Base-by-base conservation (phyloP, 2,888 invertebrate species). In the Leptinotarsa tumamoca region DNA sequence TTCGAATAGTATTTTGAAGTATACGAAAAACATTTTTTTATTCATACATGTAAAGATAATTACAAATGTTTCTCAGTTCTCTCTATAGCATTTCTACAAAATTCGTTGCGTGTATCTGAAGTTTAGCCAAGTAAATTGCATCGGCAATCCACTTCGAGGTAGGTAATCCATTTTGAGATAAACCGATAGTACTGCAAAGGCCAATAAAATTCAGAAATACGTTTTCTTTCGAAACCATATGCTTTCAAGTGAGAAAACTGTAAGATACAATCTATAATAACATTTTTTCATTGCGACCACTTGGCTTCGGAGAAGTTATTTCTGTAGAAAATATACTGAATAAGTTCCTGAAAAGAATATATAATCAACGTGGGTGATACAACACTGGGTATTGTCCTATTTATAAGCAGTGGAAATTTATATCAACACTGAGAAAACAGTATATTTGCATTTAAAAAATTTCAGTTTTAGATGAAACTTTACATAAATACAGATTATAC, bases 91-190 rank as follows among this genome's bases (percentile, higher is more conserved):
- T 58, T 18, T 23, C 58, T 58, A 14, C 23, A 58, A 58, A 58
- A 58, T 58, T 21, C 58, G 23, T 23, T 58, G 58, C 58, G 23
- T 58, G 58, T 58, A 58, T 14, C 23, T 58, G 58, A 58, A 58
- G 58, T 58, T 58, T 15, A 58, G 15, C 23, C n/a, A 58, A 58
- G 23, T 58, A 58, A 58, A 58, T 58, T 58, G 58, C 58, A 15
- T 58, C 23, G 4, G 58, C 23, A 58, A 58, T 58, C 23, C 58
- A 27, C 58, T 58, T 58, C 58, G 14, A 23, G 23, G 4, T 58
- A 58, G 58, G 58, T 58, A 58, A 58, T 58, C 58, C 58, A 58
- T 58, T 58, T 58, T 58, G 58, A 58, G 58, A 58, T 58, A 58
- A 58, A 58, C 23, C 58, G 23, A 58, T 58, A 23, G 58, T 58